Base-by-base conservation (phyloP, 2,797 vertebrate species). In the Lutra lutra region DNA sequence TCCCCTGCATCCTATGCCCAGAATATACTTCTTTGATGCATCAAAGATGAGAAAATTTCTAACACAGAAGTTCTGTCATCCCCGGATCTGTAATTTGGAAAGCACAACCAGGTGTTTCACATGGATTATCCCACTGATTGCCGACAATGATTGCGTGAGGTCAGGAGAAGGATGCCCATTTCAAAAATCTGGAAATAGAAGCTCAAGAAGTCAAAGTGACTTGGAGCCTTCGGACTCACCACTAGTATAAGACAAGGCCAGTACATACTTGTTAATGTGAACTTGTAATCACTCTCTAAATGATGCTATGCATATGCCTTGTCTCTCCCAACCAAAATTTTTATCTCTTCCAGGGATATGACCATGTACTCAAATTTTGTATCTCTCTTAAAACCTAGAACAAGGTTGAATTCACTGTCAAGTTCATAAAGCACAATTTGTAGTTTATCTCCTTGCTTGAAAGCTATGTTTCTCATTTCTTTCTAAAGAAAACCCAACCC, bases 1-100 rank as follows among this genome's bases (percentile, higher is more conserved):
- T 68, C 95, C 98, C 75, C 97, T 97, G 96, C 91, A 97, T 98
- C 95, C 62, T 68, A 68, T 68, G 66, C n/a, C 66, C 1, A 20
- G 46, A 56, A 94, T 72, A 64, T 21, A 82, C 68, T 48, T 60
- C 58, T 32, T 82, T 35, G 43, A 58, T 18, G 12, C 27, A 18
- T 35, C 73, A 78, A 62, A 92, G 27, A 40, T 64, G 21, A 46
- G 21, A n/a, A 78, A 43, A 21, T 73, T 72, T 64, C 27, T 10
- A 27, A 29, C 5, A 32, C 18, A 56, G 72, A 85, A 21, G 10
- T 56, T 54, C 48, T 6, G 13, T 64, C 54, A 80, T 17, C n/a
- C 23, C 35, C 10, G 54, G 75, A n/a, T 64, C 72, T 40, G 4
- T 5, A 35, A 18, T 23, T 64, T 27, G 21, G 51, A 35, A 86